Evolutionary conservation across 1,140 invertebrate genomes (phyloP), one percentile per base, ranked within the genome.

Genomic region (Tribolium madens): DNA sequence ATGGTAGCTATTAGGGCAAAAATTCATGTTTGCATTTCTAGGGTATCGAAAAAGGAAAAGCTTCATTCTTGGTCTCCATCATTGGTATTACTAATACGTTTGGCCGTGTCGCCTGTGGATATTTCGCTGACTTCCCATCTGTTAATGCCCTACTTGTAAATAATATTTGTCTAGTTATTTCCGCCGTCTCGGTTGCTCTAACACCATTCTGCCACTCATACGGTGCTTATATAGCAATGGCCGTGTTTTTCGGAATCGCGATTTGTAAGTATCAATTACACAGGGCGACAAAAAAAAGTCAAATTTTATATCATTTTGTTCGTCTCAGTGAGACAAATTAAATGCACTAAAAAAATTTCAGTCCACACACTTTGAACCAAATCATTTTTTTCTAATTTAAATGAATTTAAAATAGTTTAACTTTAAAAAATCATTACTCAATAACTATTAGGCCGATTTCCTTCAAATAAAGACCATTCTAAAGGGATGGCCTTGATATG

Each of bases 41-140:
- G 91, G 92, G 92, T 75, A 92, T 98, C 33, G 91, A 92, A 6
- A 86, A 87, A 18, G 90, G 90, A 1, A 88, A 92, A 76, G 97
- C 97, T 0, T 94, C 97, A 1, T 95, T 95, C 84, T 88, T 99
- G 42, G 84, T 99, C 12, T 98, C 97, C 2, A 93, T 97, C 53
- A 98, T 99, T 84, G 98, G 97, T 76, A 96, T 98, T 70, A 97
- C 96, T 3, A 98, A 98, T 85, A 97, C 96, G 0, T 82, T 97
- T 50, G 96, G 95, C 31, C 93, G 96, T 87, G 92, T 98, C 31
- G 88, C 91, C 14, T 97, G 94, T 85, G 96, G 96, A 46, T 96
- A 93, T 86, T 90, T 96, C 7, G 93, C 94, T 0, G 94, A 95
- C 86, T 93, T 95, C 85, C 93, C 94, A 0, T 91, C 93, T 88